A percentile compares a stretch with the other conserved stretches of the same genome.
phyloP scores from a whole-genome alignment of 2,797 vertebrate genomes.

The Tokudaia tokunoshimensis region DNA sequence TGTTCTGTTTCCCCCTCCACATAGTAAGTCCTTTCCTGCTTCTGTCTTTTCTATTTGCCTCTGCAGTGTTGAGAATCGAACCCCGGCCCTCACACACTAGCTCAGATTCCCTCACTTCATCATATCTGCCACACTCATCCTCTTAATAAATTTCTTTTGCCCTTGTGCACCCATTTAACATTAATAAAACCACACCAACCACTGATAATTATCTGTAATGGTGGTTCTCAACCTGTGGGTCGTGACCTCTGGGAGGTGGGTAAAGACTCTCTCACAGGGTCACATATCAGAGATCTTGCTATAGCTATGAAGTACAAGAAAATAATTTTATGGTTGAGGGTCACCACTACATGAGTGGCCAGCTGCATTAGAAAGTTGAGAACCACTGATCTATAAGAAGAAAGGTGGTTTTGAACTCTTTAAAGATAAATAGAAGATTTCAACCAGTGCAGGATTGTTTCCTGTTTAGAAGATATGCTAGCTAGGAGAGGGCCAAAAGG shows the following conservation, averaged over 20 bases:
- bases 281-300: not conserved
- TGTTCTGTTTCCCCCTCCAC: not conserved
- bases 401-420: conserved; percentile 17
- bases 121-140: not conserved
- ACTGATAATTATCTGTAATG: not conserved
- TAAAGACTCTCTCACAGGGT: not conserved
- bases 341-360: not conserved
- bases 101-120: not conserved
- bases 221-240: not conserved
- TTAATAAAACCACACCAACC: not conserved
- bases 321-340: not conserved
- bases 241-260: not conserved
- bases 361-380: not conserved
- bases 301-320: not conserved
- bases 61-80: not conserved
- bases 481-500: not conserved
- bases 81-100: not conserved
- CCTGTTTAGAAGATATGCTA: not conserved
- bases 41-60: not conserved
- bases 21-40: not conserved
- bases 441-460: not conserved
- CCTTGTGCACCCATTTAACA: not conserved
- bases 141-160: not conserved
- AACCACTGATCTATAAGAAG: not conserved
- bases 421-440: not conserved